Evolutionary conservation across 1,140 invertebrate genomes (phyloP), one percentile per base, ranked within the genome.

Genomic region (Drosophila watanabei): DNA sequence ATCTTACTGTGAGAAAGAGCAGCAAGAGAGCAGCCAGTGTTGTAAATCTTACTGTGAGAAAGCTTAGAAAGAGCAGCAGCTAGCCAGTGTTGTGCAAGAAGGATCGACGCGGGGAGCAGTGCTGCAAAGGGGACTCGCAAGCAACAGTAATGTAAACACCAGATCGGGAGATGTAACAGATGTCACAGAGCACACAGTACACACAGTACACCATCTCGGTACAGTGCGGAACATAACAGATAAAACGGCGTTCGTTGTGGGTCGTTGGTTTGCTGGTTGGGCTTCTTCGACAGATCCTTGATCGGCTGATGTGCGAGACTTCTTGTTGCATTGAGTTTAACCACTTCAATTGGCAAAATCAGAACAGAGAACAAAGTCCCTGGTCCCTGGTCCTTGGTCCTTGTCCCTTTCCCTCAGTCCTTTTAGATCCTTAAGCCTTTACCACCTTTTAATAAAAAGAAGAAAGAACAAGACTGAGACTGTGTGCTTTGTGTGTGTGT

Each of bases 271-370:
- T 11, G 11, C 14, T 60, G 69, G 32, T 45, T 43, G 63, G 45
- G 68, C 56, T 71, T 56, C 56, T 71, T 56, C 39, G 37, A 54
- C 24, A 28, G 63, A 65, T 48, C 51, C 32, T 68, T 83, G 39
- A 81, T 84, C 75, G 72, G 86, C 79, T 75, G 76, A 84, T 92
- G 90, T 92, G 90, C 88, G 81, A 80, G 79, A 92, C 85, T 92
- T 92, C 91, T 92, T 92, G 91, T 92, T 92, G 91, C 91, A 92
- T 92, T 92, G 91, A 92, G 91, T 92, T 92, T 87, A 83, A 83
- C 80, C 62, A 75, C 82, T 75, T 77, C 72, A 91, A 90, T 91
- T 91, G 87, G 87, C 87, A 73, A 75, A 75, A 75, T 73, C 71
- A 43, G 56, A 75, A 48, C 64, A 68, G 64, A 68, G 54, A 75